A percentile compares a stretch with the other conserved stretches of the same genome.
phyloP scores from a whole-genome alignment of 1,140 invertebrate genomes.

The Drosophila ogumai region DNA sequence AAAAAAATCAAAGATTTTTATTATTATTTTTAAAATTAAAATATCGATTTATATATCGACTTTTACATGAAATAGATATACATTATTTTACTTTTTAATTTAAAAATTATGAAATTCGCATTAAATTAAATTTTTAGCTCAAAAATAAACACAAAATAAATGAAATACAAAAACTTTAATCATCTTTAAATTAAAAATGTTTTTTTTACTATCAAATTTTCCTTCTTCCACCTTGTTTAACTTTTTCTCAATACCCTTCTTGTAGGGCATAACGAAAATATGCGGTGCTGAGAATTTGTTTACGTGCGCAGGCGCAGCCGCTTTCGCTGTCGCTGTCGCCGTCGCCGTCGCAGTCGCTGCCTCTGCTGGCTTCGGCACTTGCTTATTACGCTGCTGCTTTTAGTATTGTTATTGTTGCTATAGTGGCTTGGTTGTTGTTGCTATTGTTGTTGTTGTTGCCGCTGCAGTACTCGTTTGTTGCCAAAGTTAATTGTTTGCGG shows the following conservation, averaged over 20 bases:
- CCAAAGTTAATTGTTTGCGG: constrained; percentile 78
- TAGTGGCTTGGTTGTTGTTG: constrained; percentile 24
- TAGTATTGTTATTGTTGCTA: constrained; percentile 29
- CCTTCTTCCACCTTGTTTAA: neutral
- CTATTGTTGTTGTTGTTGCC: constrained; percentile 30
- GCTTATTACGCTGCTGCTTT: constrained; percentile 50
- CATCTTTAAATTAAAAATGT: neutral
- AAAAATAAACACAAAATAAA: neutral
- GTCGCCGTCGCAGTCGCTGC: constrained; percentile 11
- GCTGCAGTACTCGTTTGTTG: constrained; percentile 76
- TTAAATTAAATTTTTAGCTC: too few relatives aligned
- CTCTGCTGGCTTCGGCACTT: constrained; percentile 27
- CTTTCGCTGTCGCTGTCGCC: constrained; percentile 12
- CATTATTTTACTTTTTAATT: too few relatives aligned
- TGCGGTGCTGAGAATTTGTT: constrained; percentile 73
- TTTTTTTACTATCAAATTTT: neutral
- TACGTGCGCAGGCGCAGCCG: constrained; percentile 69
- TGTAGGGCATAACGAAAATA: constrained; percentile 41
- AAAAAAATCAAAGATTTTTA: too few relatives aligned
- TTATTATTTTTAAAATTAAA: too few relatives aligned
- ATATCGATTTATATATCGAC: too few relatives aligned
- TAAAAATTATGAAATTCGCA: too few relatives aligned
- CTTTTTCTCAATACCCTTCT: neutral
- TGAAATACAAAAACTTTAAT: neutral
- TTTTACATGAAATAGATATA: too few relatives aligned